Conservation (phyloP, 2,113 vertebrate species). For the human (Homo sapiens) region GRCh38 chr2:59027001-59027500, state of each 20-base stretch:
- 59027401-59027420: neutral
- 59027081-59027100: slow-evolving; percentile 68
- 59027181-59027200: neutral
- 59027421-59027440: slow-evolving; percentile 50
- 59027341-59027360: neutral
- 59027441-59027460: slow-evolving; percentile 69
- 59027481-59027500: slow-evolving; percentile 82
- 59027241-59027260: neutral
- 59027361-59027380: neutral
- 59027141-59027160: neutral
- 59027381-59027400: neutral
- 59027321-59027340: neutral
- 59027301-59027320: neutral
- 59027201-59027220: neutral
- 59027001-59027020: slow-evolving; percentile 76
- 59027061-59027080: slow-evolving; percentile 65
- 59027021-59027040: slow-evolving; percentile 66
- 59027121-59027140: neutral
- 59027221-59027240: neutral
- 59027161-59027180: neutral
- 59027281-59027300: neutral
- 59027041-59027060: slow-evolving; percentile 72
- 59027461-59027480: slow-evolving; percentile 83
- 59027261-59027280: neutral
- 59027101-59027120: slow-evolving; percentile 15